Conservation (phyloP, 2,888 invertebrate genomes). For the Chironomus riparius region DNA sequence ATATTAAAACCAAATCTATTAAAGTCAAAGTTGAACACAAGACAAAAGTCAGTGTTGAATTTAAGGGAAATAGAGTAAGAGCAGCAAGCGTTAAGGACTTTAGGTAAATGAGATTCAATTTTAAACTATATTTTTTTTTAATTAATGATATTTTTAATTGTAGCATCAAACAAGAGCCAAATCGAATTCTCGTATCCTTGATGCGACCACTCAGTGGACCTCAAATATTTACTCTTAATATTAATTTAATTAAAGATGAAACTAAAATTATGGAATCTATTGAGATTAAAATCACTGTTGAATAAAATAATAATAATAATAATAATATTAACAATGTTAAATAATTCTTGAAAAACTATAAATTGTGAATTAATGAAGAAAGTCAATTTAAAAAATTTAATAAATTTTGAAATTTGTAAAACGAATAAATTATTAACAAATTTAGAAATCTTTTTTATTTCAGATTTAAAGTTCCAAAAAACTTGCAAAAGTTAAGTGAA, state of each 20-base stretch:
- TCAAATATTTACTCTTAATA: neutral
- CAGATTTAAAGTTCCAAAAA: too few species aligned
- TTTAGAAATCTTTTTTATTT: too few species aligned
- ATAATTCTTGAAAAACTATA: neutral
- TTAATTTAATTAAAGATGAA: neutral
- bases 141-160: neutral
- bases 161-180: neutral
- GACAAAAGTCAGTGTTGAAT: neutral
- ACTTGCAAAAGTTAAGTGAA: too few species aligned
- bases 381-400: neutral
- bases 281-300: neutral
- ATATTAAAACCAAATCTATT: neutral
- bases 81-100: neutral
- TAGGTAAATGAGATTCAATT: neutral
- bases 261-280: neutral
- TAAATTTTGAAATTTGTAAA: too few species aligned
- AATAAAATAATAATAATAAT: neutral
- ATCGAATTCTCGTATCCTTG: neutral
- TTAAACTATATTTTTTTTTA: neutral
- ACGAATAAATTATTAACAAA: too few species aligned
- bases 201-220: neutral
- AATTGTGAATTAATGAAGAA: neutral
- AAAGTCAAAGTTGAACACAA: neutral
- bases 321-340: too few species aligned
- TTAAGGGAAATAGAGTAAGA: neutral